Percentiles rank a stretch among this genome's conserved stretches.
phyloP scores from a whole-genome alignment of 1,140 invertebrate genomes.

The Asobara japonica region DNA sequence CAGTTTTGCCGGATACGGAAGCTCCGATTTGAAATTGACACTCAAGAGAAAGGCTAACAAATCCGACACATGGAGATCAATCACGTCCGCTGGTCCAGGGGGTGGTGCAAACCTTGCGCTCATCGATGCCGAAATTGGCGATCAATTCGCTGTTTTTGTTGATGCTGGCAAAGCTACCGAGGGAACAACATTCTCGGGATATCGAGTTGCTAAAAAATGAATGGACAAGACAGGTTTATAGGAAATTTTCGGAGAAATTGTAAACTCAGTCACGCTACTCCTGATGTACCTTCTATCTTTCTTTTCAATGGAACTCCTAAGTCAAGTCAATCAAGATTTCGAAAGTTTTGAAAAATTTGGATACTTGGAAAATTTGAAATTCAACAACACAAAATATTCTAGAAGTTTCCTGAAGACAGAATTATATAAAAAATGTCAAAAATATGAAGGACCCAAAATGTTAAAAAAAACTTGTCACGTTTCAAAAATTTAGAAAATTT shows the following conservation, averaged over 20 bases:
- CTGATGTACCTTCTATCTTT: slow-evolving; percentile 35
- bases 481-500: too few relatives aligned
- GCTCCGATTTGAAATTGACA: slow-evolving; percentile 52
- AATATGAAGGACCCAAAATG: too few relatives aligned
- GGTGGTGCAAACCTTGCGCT: slow-evolving; percentile 62
- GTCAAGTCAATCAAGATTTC: too few relatives aligned
- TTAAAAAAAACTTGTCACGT: too few relatives aligned
- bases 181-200: slow-evolving; percentile 61
- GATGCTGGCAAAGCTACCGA: slow-evolving; percentile 53
- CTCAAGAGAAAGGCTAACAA: slow-evolving; percentile 59
- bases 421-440: too few relatives aligned
- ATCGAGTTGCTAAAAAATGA: slow-evolving; percentile 63
- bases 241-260: neutral
- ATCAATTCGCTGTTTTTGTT: slow-evolving; percentile 61
- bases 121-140: slow-evolving; percentile 58
- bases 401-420: too few relatives aligned
- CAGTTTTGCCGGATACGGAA: slow-evolving; percentile 63
- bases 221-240: neutral
- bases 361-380: too few relatives aligned
- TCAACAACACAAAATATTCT: too few relatives aligned
- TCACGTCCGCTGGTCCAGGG: slow-evolving; percentile 52
- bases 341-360: too few relatives aligned
- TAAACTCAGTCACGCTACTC: slow-evolving; percentile 24
- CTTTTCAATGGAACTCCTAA: too few relatives aligned
- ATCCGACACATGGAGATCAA: slow-evolving; percentile 54